Percentiles rank a stretch among this genome's conserved stretches.
Conservation (phyloP, 2,797 vertebrate species). For the Poliocrania exsul region DNA sequence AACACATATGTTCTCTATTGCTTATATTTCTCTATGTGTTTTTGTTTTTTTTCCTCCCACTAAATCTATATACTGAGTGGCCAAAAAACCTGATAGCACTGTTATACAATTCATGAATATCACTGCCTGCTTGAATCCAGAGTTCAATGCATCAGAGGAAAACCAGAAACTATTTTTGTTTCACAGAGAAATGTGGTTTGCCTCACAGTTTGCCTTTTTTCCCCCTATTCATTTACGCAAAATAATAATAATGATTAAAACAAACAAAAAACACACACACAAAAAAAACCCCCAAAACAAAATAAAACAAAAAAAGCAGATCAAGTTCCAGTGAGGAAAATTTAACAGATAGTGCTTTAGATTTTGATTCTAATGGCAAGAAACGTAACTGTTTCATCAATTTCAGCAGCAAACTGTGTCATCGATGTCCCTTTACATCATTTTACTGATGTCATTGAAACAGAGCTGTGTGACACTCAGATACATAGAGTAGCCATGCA, state of each 20-base stretch:
- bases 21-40: background rate
- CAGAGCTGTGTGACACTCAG: background rate
- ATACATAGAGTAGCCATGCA: background rate
- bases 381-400: background rate
- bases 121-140: background rate
- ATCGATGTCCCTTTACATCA: background rate
- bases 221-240: background rate
- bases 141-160: background rate
- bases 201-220: background rate
- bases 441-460: slow-evolving; percentile 33
- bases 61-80: background rate
- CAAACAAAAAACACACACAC: background rate
- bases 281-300: too few relatives aligned
- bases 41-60: background rate
- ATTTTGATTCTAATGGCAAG: background rate
- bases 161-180: background rate
- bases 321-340: background rate
- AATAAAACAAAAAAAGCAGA: background rate
- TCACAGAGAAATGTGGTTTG: background rate
- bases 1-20: background rate
- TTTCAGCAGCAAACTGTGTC: background rate
- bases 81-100: background rate
- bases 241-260: background rate
- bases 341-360: background rate
- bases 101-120: background rate